phyloP scores from a whole-genome alignment of 2,113 vertebrate species.

The Bothrops jararaca region DNA sequence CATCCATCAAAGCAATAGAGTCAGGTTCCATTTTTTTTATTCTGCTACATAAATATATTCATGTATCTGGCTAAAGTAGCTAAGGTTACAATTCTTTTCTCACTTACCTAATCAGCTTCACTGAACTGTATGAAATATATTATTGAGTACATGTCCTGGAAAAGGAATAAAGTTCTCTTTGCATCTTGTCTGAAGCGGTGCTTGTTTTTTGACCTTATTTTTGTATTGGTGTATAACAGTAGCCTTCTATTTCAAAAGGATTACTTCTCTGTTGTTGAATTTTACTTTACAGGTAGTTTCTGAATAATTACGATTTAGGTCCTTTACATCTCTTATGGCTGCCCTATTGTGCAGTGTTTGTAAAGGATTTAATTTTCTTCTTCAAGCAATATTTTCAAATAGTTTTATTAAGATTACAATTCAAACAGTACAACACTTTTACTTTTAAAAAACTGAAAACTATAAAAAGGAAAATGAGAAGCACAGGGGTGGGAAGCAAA shows the following conservation, averaged over 20 bases:
- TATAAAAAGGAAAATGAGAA: neutral
- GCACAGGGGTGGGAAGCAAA: accelerated
- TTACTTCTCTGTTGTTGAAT: neutral
- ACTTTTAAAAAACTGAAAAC: neutral
- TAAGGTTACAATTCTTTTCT: neutral
- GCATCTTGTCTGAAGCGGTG: neutral
- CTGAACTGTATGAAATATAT: neutral
- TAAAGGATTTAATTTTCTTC: neutral
- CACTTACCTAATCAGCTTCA: neutral
- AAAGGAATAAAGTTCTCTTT: neutral
- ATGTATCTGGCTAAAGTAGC: neutral
- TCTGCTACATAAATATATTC: neutral
- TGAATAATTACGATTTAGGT: neutral
- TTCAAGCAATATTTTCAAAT: neutral
- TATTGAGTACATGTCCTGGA: neutral
- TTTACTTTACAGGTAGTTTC: neutral
- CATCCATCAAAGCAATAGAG: neutral
- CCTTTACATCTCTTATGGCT: neutral
- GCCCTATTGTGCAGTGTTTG: neutral
- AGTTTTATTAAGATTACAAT: neutral
- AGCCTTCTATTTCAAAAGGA: neutral
- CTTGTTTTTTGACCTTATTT: neutral
- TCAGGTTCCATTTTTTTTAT: neutral
- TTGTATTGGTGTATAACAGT: neutral
- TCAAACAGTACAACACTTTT: neutral